Base-by-base conservation (phyloP, 2,113 vertebrate genomes). In the Podocnemis expansa region DNA sequence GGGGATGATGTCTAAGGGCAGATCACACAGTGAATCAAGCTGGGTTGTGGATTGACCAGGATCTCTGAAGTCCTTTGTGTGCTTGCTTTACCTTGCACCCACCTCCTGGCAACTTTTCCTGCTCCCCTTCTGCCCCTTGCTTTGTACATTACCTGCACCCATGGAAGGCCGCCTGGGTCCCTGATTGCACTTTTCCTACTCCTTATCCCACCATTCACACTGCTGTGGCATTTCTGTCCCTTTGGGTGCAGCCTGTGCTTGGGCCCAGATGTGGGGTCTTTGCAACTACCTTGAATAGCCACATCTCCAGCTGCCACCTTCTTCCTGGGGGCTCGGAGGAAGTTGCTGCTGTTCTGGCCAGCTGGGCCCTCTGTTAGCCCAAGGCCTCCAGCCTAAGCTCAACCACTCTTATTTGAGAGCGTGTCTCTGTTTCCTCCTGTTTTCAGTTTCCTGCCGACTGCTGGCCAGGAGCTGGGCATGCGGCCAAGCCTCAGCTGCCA, bases 121-220 rank as follows among this genome's bases (percentile, higher is more conserved):
- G 1, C 21, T 38, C 4, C 34, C 34, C 17, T 38, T 67, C 63
- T 21, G n/a, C 56, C 56, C 56, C 25, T 58, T 27, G 56, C 56
- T 10, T 2, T 38, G 14, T 38, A 13, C 6, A 2, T 19, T 67
- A n/a, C 34, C 60, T 31, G 17, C 17, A 34, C 58, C 58, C 58
- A 63, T 31, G 17, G 60, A 17, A n/a, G 34, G 60, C 60, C 34
- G 21, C 14, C 63, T 34, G 17, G 63, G 34, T 67, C 16, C 63
- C 17, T 5, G 34, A n/a, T 2, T 2, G 3, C 29, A 2, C 31
- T 63, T 2, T n/a, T 14, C 14, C 34, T 38, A 6, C 8, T 60
- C 29, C 56, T 38, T 22, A 70, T 22, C 63, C 19, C n/a, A 38
- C 63, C 17, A 4, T 6, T 38, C 13, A 52, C 16, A 6, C n/a